Conservation (phyloP, 1,140 invertebrate species). For the Neodiprion virginianus region DNA sequence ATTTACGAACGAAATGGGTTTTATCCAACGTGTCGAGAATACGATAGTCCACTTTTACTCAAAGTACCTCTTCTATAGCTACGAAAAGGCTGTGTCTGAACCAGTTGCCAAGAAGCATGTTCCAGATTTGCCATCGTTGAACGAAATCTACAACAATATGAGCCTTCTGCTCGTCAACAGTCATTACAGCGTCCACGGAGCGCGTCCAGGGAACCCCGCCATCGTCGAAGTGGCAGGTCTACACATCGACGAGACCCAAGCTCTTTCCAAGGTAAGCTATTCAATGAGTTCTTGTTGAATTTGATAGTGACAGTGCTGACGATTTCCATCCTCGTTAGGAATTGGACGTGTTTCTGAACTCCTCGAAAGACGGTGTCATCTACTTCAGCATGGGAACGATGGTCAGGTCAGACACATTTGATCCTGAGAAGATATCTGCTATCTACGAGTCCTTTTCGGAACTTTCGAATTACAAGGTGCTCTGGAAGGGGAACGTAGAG, state of each 20-base stretch:
- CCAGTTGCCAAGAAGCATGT: conserved; percentile 56
- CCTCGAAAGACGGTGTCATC: conserved; percentile 71
- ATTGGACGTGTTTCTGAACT: conserved; percentile 70
- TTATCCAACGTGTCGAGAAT: conserved; percentile 43
- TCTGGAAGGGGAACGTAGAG: conserved; percentile 38
- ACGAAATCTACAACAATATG: conserved; percentile 58
- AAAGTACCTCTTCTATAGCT: neutral
- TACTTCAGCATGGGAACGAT: conserved; percentile 78
- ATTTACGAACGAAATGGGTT: conserved; percentile 31
- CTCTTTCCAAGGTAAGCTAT: neutral
- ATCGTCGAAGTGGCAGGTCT: conserved; percentile 58
- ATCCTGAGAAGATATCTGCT: conserved; percentile 27
- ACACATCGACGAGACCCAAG: conserved; percentile 43
- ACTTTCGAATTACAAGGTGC: conserved; percentile 40
- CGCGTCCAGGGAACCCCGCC: conserved; percentile 48
- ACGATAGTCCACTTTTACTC: conserved; percentile 20
- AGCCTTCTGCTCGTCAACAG: conserved; percentile 55
- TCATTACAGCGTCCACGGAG: conserved; percentile 50
- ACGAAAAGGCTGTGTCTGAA: neutral
- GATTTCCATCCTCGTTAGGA: conserved; percentile 58
- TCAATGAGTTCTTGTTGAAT: neutral
- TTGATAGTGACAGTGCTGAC: neutral
- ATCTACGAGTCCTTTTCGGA: conserved; percentile 43
- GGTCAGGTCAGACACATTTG: conserved; percentile 67
- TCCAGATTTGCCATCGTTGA: conserved; percentile 64